Evolutionary conservation across 2,113 vertebrate species (phyloP).

Genomic region (Gopherus evgoodei): DNA sequence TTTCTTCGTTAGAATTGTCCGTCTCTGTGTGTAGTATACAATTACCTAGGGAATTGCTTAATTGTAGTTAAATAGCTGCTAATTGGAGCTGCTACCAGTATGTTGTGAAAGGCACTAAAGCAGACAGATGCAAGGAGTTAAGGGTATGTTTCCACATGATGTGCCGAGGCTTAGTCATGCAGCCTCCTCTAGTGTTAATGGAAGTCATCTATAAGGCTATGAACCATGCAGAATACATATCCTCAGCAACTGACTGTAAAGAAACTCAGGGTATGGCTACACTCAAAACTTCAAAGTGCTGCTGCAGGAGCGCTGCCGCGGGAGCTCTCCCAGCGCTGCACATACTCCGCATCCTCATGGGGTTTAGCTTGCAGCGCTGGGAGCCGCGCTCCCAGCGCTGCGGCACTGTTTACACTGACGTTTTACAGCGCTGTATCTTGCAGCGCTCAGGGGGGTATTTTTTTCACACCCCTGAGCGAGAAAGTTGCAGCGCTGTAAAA

Average conservation of each 20-base stretch:
- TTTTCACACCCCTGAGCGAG: too few species aligned
- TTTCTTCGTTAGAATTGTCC: not conserved
- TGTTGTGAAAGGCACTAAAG: not conserved
- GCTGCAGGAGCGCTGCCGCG: too few species aligned
- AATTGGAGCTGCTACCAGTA: not conserved
- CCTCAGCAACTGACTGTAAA: rapidly evolving
- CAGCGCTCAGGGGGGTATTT: too few species aligned
- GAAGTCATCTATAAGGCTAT: not conserved
- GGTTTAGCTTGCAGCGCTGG: too few species aligned
- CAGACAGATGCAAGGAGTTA: rapidly evolving
- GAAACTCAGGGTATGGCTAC: not conserved
- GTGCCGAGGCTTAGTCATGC: not conserved
- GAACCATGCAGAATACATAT: rapidly evolving
- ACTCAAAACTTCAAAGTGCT: too few species aligned
- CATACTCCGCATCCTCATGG: too few species aligned
- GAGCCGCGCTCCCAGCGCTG: too few species aligned
- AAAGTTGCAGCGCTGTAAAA: too few species aligned
- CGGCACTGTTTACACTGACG: too few species aligned
- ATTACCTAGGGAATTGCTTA: constrained; percentile 26
- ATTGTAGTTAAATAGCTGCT: constrained; percentile 15
- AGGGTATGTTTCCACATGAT: not conserved
- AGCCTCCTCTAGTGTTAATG: not conserved
- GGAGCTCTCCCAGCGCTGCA: too few species aligned
- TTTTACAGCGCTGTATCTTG: too few species aligned
- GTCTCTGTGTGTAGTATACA: not conserved